Evolutionary conservation across 2,888 invertebrate genomes (phyloP).

Genomic region (Axea sp.): DNA sequence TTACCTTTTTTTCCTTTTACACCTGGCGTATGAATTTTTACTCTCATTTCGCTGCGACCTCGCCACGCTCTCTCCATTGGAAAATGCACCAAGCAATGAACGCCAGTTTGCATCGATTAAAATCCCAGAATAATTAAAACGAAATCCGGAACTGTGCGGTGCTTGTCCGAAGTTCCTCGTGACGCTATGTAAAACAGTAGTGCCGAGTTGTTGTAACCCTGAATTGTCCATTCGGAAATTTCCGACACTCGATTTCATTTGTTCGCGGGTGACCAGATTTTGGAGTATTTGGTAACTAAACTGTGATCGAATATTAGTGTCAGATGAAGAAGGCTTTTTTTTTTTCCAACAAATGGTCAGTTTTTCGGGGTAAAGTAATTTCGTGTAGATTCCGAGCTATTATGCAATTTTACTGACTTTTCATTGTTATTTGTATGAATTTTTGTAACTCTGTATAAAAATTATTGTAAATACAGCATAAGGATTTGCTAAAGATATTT

Average conservation of each 20-base stretch:
- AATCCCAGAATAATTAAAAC: conserved; percentile 57
- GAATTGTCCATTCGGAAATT: conserved; percentile 29
- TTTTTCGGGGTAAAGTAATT: too few relatives aligned
- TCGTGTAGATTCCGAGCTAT: too few relatives aligned
- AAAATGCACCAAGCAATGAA: conserved; percentile 37
- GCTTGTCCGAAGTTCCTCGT: conserved; percentile 48
- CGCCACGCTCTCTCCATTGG: conserved; percentile 4
- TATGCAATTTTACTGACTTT: too few relatives aligned
- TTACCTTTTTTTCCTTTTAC: conserved; percentile 6
- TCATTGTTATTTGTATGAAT: too few relatives aligned
- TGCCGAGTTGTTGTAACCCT: conserved; percentile 34
- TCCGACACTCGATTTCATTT: conserved; percentile 22
- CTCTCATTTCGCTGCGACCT: conserved; percentile 1
- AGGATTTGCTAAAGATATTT: too few relatives aligned
- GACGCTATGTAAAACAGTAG: conserved; percentile 48
- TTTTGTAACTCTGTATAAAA: too few relatives aligned
- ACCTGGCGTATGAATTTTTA: conserved; percentile 33
- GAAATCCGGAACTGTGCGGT: conserved; percentile 26
- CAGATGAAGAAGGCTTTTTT: conserved; percentile 4
- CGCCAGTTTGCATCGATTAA: conserved; percentile 56
- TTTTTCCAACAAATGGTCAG: neutral
- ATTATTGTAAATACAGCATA: too few relatives aligned
- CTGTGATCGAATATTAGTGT: conserved; percentile 3
- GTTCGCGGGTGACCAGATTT: neutral
- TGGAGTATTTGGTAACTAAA: neutral